These are phyloP conservation scores for Oryzias sinensis DNA, from an alignment of 2,797 vertebrate genomes.

Conservation along the genomic window DNA sequence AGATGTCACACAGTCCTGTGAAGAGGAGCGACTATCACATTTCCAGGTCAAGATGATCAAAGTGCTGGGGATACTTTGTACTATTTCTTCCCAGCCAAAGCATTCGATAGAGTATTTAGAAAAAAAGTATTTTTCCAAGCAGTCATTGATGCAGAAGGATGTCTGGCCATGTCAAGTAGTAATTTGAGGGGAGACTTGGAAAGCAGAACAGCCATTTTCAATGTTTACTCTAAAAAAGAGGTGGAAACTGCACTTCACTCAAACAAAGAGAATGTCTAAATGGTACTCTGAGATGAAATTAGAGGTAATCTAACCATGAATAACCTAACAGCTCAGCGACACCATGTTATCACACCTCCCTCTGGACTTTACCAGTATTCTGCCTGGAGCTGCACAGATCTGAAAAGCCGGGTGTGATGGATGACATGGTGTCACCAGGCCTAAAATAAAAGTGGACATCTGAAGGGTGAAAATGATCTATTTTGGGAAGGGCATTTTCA, in stretches of 20 bases:
- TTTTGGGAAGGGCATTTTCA: slow-evolving; percentile 79
- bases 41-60: slow-evolving; percentile 77
- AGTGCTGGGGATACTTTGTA: slow-evolving; percentile 61
- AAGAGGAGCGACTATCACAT: slow-evolving; percentile 67
- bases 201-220: slow-evolving; percentile 64
- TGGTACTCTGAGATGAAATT: slow-evolving; percentile 66
- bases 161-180: slow-evolving; percentile 66
- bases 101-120: slow-evolving; percentile 69
- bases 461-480: slow-evolving; percentile 79
- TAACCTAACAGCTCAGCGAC: slow-evolving; percentile 42
- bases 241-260: slow-evolving; percentile 69
- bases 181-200: slow-evolving; percentile 71
- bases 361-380: slow-evolving; percentile 53
- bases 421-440: slow-evolving; percentile 69
- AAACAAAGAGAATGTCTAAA: slow-evolving; percentile 69
- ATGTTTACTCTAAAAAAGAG: slow-evolving; percentile 68
- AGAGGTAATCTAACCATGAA: slow-evolving; percentile 66
- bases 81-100: slow-evolving; percentile 73
- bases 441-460: slow-evolving; percentile 79
- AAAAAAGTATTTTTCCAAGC: slow-evolving; percentile 64
- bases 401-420: slow-evolving; percentile 71
- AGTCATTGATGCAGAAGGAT: slow-evolving; percentile 58
- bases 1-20: slow-evolving; percentile 70
- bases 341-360: slow-evolving; percentile 53
- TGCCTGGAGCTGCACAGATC: slow-evolving; percentile 64